Conservation (phyloP, 2,797 vertebrate genomes). For the Spinibarbus caldwelli region DNA sequence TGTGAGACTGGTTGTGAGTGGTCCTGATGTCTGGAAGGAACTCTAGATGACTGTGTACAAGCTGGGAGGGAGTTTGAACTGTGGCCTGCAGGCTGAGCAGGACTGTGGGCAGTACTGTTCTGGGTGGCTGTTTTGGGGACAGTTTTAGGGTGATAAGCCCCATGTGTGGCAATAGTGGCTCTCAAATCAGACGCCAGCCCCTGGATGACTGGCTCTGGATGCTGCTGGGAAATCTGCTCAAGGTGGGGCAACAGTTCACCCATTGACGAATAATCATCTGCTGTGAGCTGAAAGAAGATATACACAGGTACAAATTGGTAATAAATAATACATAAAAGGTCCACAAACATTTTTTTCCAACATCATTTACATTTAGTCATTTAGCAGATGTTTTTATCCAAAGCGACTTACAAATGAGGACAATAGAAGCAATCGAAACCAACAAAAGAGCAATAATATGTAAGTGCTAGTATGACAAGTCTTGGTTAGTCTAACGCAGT, state of each 20-base stretch:
- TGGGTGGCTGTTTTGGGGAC: constrained; percentile 47
- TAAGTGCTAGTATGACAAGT: too few relatives aligned
- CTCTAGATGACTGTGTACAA: not conserved
- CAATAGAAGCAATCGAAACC: too few relatives aligned
- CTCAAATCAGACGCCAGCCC: constrained; percentile 86
- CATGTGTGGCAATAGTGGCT: constrained; percentile 86
- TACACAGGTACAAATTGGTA: not conserved
- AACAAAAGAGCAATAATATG: too few relatives aligned
- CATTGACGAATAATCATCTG: constrained; percentile 81
- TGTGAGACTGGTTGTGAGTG: not conserved
- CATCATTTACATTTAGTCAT: too few relatives aligned
- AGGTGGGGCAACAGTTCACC: constrained; percentile 79
- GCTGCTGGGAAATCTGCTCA: constrained; percentile 78
- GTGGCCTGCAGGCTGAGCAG: not conserved
- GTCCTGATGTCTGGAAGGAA: not conserved
- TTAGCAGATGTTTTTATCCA: too few relatives aligned
- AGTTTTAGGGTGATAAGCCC: constrained; percentile 74
- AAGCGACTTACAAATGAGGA: too few relatives aligned
- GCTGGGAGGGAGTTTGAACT: constrained; percentile 16
- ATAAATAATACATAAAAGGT: not conserved
- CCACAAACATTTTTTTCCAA: not conserved
- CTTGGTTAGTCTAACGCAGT: too few relatives aligned
- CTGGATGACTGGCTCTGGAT: constrained; percentile 84
- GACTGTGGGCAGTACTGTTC: not conserved
- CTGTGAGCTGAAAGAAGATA: constrained; percentile 75